Evolutionary conservation across 2,113 vertebrate species (phyloP), one percentile per base, ranked within the genome.

Genomic region (Archilochus colubris): DNA sequence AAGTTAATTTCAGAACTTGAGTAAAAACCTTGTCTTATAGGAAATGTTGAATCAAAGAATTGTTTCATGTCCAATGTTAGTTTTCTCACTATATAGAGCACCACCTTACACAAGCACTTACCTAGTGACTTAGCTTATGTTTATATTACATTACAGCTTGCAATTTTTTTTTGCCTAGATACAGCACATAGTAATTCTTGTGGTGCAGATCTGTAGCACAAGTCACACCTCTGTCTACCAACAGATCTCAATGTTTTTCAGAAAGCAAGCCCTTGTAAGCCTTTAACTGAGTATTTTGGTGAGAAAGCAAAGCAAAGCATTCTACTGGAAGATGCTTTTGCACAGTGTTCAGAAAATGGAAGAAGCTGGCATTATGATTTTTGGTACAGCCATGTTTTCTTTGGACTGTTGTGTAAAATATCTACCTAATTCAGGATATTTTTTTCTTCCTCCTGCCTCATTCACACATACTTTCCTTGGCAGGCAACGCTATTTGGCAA

Each of bases 371-470:
- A 62, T 61, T 54, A 83, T 73, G 21, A 6, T 54, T 92, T 68
- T 82, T 92, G 69, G 75, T 62, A 72, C 38, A 90, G 63, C 38
- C 28, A 5, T 67, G 40, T 84, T 91, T 90, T 30, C 14, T 90
- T 95, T 95, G 82, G 79, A 70, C 44, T 24, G 25, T 38, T 76
- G 14, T 12, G 3, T 69, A 66, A 75, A 70, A 68, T 66, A 69
- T 77, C 50, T 38, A 12, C 72, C 19, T 55, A 75, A 44, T 74
- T 89, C 22, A 55, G 70, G 73, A 78, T 68, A 30, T 5, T 80
- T 95, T 95, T 94, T 70, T 38, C 59, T 78, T 74, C 64, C 44
- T 78, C 38, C 51, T 91, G 30, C 54, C 66, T 86, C 80, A 66
- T 95, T 91, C 75, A 86, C 70, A 75, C 66, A 67, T 82, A 50